These are phyloP conservation scores for Polydrusus pterygomalis DNA, from an alignment of 2,888 invertebrate genomes.

Conservation along the genomic window DNA sequence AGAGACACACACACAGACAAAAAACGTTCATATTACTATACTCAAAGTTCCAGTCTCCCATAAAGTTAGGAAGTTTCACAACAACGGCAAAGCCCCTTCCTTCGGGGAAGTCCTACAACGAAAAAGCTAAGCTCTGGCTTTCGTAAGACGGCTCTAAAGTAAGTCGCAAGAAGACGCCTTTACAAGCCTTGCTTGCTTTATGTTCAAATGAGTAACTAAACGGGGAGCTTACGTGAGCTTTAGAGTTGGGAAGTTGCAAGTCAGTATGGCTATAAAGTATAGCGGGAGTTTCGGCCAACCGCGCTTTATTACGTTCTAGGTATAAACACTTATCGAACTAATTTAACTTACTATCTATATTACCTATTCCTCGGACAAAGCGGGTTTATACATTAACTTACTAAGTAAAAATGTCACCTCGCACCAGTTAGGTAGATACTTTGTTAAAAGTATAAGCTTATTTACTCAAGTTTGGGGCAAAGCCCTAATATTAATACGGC, in stretches of 20 bases:
- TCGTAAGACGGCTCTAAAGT: constrained; percentile 64
- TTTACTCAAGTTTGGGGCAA: background rate
- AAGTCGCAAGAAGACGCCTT: constrained; percentile 62
- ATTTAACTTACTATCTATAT: constrained; percentile 61
- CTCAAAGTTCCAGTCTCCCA: constrained; percentile 31
- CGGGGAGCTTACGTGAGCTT: constrained; percentile 67
- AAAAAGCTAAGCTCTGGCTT: constrained; percentile 53
- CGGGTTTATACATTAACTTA: constrained; percentile 24
- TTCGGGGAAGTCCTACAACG: constrained; percentile 42
- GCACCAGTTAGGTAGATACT: constrained; percentile 11
- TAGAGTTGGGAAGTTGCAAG: constrained; percentile 65
- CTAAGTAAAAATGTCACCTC: constrained; percentile 24
- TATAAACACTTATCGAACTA: constrained; percentile 66
- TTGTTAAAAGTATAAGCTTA: background rate
- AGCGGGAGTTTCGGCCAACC: constrained; percentile 62
- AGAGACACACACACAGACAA: background rate
- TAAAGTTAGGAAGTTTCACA: constrained; percentile 38
- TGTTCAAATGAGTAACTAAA: constrained; percentile 67
- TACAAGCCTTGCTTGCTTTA: constrained; percentile 65
- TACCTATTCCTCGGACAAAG: constrained; percentile 32
- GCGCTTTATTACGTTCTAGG: constrained; percentile 62
- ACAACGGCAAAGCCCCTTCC: constrained; percentile 46
- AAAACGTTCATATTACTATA: background rate
- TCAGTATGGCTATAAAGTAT: constrained; percentile 64
- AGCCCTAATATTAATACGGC: background rate